A percentile compares a stretch with the other conserved stretches of the same genome.
These are phyloP conservation scores for Porites rus DNA, from an alignment of 92 coral and sea anemone species.

Conservation along the genomic window DNA sequence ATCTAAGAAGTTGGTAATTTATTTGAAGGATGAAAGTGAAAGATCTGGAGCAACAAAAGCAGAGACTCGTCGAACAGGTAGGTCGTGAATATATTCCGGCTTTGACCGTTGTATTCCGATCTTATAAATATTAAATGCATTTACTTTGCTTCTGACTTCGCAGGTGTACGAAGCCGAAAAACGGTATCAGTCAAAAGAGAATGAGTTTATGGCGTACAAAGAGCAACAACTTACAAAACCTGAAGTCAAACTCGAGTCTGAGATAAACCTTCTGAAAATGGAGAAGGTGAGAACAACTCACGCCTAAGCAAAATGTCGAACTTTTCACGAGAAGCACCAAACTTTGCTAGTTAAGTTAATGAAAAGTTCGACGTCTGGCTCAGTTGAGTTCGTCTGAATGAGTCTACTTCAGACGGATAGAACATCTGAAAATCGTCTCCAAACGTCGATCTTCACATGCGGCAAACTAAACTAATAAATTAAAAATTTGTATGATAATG, in stretches of 20 bases:
- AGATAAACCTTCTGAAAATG: conserved; percentile 80
- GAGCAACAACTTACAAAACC: conserved; percentile 96
- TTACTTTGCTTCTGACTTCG: background rate
- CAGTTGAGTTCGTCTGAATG: too few species aligned
- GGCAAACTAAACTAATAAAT: too few species aligned
- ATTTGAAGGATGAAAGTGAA: conserved; percentile 78
- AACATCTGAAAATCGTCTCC: too few species aligned
- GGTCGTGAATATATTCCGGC: background rate
- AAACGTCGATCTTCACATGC: too few species aligned
- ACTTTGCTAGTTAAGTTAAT: too few species aligned
- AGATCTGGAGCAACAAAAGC: conserved; percentile 89
- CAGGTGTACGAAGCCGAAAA: conserved; percentile 94
- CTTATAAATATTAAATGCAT: too few species aligned
- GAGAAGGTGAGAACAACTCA: conserved; percentile 75
- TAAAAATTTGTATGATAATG: too few species aligned
- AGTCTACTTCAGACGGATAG: too few species aligned
- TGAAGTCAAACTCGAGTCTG: conserved; percentile 94
- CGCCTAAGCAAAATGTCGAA: too few species aligned
- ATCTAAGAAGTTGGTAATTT: background rate
- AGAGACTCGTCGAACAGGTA: conserved; percentile 93
- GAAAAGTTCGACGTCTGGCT: too few species aligned
- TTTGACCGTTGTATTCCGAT: background rate
- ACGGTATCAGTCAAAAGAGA: conserved; percentile 91
- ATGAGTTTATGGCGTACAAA: conserved; percentile 90
- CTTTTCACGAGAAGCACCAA: too few species aligned